Evolutionary conservation across 2,113 vertebrate species (phyloP).

Genomic region (Hylia prasina): DNA sequence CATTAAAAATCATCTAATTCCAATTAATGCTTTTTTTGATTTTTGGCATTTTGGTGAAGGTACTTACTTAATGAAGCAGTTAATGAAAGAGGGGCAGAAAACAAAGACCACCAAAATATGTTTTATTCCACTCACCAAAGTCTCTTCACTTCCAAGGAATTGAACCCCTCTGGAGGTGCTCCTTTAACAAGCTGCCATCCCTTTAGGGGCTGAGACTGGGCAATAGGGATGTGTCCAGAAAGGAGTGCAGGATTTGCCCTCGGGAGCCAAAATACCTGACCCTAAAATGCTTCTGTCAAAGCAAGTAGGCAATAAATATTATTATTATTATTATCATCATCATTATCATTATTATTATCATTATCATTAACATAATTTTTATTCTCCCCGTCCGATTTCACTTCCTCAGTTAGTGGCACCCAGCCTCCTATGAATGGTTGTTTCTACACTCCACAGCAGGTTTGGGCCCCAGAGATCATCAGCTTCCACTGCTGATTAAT

Average conservation of each 20-base stretch:
- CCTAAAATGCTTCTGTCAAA: neutral
- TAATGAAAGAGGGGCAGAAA: neutral
- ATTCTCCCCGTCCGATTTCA: neutral
- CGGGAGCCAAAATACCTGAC: neutral
- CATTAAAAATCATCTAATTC: neutral
- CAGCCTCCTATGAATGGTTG: neutral
- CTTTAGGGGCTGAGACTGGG: neutral
- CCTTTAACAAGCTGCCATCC: accelerated
- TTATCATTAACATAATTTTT: neutral
- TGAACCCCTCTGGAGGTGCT: neutral
- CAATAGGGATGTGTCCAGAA: neutral
- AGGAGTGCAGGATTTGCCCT: neutral
- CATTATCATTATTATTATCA: no score
- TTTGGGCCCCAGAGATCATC: neutral
- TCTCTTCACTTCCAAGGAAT: neutral
- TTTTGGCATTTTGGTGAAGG: neutral
- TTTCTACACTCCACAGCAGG: neutral
- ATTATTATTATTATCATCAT: no score
- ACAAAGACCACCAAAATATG: neutral
- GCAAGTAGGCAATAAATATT: neutral
- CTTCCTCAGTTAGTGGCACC: neutral
- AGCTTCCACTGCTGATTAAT: neutral
- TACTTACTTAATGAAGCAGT: neutral
- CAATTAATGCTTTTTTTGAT: neutral
- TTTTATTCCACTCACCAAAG: neutral